Percentiles rank a stretch among this genome's conserved stretches.
phyloP scores from a whole-genome alignment of 2,797 vertebrate species.

The Astyanax mexicanus region DNA sequence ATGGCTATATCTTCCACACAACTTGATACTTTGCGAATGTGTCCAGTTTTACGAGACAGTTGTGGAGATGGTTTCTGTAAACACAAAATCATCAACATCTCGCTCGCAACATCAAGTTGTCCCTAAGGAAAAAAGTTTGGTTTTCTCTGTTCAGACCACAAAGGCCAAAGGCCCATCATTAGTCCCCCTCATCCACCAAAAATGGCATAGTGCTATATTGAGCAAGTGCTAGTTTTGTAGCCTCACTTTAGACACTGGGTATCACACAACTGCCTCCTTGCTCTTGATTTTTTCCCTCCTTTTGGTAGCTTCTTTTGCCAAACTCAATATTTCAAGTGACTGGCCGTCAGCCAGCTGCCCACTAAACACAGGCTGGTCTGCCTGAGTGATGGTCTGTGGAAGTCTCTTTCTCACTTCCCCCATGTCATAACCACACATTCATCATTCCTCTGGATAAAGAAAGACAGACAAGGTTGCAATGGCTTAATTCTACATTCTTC shows the following conservation, averaged over 20 bases:
- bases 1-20: too few relatives aligned
- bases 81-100: background rate
- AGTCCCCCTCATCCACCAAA: constrained; percentile 13
- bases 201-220: constrained; percentile 23
- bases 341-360: constrained; percentile 67
- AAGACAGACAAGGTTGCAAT: constrained; percentile 38
- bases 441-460: constrained; percentile 60
- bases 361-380: constrained; percentile 68
- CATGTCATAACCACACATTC: constrained; percentile 65
- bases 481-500: constrained; percentile 58
- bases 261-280: constrained; percentile 16
- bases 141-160: constrained; percentile 32
- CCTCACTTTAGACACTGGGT: constrained; percentile 38
- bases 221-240: constrained; percentile 38
- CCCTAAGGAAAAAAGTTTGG: constrained; percentile 12
- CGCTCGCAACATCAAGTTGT: constrained; percentile 24
- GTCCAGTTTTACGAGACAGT: constrained; percentile 12
- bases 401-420: constrained; percentile 55
- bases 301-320: constrained; percentile 63
- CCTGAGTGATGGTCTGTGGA: constrained; percentile 57
- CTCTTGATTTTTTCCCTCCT: constrained; percentile 48
- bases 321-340: constrained; percentile 66
- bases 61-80: constrained; percentile 2
- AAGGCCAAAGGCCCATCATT: constrained; percentile 33
- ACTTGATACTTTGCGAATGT: too few relatives aligned